Base-by-base conservation (phyloP, 2,113 vertebrate species). In the Tragelaphus buxtoni region DNA sequence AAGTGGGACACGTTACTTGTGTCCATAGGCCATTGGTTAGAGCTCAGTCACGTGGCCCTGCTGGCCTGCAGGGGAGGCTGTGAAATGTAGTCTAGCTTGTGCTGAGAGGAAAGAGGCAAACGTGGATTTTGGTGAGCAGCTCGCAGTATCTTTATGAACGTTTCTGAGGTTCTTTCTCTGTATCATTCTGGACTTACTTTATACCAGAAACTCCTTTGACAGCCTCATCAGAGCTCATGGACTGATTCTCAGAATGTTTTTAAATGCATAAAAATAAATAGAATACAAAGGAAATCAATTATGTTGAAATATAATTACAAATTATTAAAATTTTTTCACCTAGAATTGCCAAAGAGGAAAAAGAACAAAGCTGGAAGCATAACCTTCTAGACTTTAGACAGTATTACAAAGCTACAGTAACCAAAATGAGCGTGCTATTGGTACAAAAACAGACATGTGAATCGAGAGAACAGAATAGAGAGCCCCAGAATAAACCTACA, bases 181-280 rank as follows among this genome's bases (percentile, higher is more conserved):
- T 42, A 26, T 69, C n/a, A 56, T 74, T 79, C 9, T 89, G 28
- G 11, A 56, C 7, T 7, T 72, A 24, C 77, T 90, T 95, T 88
- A 12, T 72, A 13, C 20, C 16, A 18, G 61, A 77, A 65, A 32
- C 10, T 51, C 56, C 3, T 56, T 89, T 97, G 35, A 20, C 28
- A 92, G 39, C 51, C 45, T 86, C 35, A 42, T 76, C 69, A 10
- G 85, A 89, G 30, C 61, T 16, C 85, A 76, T 35, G 14, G 22
- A 93, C 30, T 86, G 39, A 80, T 30, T 24, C 58, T 88, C 26
- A 83, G 45, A 82, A 90, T 95, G 77, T 81, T 93, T 95, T 80
- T n/a, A 85, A 69, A 53, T 95, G 51, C 24, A 26, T 79, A 49
- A 91, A 79, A 77, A 58, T 88, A 89, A 65, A 77, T 9, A 28